Conservation (phyloP, 2,797 vertebrate species). For the Vespertilio murinus region DNA sequence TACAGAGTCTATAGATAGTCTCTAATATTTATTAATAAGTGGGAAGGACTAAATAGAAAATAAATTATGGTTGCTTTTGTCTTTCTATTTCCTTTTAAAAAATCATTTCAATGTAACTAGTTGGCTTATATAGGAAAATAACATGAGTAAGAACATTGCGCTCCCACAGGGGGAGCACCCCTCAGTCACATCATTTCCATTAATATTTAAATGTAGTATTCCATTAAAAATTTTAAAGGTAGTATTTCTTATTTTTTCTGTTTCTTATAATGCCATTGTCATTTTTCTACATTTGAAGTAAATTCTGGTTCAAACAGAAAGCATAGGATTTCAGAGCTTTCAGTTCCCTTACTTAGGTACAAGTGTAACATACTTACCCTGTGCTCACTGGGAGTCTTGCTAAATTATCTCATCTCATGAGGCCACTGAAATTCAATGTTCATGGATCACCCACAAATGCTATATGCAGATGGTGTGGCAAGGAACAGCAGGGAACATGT, state of each 20-base stretch:
- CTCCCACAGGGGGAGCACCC: too few relatives aligned
- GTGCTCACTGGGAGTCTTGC: neutral
- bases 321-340: neutral
- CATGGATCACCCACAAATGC: neutral
- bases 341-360: neutral
- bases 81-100: neutral
- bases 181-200: too few relatives aligned
- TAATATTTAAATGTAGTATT: too few relatives aligned
- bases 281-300: neutral
- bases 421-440: neutral
- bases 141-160: neutral
- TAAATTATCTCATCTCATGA: neutral
- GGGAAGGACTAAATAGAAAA: neutral
- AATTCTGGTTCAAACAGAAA: neutral
- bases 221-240: neutral
- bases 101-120: too few relatives aligned
- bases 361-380: neutral
- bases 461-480: neutral
- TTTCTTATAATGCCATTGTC: neutral
- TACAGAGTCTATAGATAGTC: neutral
- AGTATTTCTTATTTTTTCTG: neutral
- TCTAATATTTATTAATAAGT: neutral
- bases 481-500: neutral
- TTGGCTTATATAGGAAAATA: neutral
- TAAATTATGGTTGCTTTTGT: conserved; percentile 1